Conservation (phyloP, 2,888 invertebrate species). For the Melitaea athalia region DNA sequence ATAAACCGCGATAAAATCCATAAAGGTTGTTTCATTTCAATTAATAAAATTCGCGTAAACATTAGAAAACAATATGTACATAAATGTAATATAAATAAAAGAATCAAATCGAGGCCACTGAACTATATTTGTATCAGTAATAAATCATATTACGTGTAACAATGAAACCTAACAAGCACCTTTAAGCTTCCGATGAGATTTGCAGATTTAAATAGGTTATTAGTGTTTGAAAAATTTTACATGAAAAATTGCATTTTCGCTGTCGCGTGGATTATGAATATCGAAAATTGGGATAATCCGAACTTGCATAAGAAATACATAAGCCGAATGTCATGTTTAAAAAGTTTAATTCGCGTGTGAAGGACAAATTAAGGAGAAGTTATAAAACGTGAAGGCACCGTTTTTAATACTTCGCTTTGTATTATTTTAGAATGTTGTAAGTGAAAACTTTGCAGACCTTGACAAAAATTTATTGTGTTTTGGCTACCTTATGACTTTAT, state of each 20-base stretch:
- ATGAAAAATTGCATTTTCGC: not conserved
- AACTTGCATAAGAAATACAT: not conserved
- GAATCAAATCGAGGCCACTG: not conserved
- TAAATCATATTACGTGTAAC: slow-evolving; percentile 18
- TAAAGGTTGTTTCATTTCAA: too few relatives aligned
- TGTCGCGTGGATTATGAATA: not conserved
- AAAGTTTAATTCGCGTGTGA: slow-evolving; percentile 27
- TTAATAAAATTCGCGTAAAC: too few relatives aligned
- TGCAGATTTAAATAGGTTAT: not conserved
- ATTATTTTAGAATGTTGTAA: not conserved
- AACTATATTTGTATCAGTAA: not conserved
- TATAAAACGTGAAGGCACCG: slow-evolving; percentile 9
- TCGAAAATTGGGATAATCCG: not conserved
- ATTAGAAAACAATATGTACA: too few relatives aligned
- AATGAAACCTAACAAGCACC: slow-evolving; percentile 24
- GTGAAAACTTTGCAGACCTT: not conserved
- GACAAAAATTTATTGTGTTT: not conserved
- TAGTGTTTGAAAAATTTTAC: not conserved
- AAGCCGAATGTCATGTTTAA: not conserved
- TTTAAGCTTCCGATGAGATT: slow-evolving; percentile 1
- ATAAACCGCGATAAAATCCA: too few relatives aligned
- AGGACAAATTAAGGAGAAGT: slow-evolving; percentile 29
- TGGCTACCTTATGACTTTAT: too few relatives aligned
- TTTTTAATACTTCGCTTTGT: not conserved
- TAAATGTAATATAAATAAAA: too few relatives aligned